phyloP scores from a whole-genome alignment of 2,797 vertebrate genomes.

The Catharus ustulatus region DNA sequence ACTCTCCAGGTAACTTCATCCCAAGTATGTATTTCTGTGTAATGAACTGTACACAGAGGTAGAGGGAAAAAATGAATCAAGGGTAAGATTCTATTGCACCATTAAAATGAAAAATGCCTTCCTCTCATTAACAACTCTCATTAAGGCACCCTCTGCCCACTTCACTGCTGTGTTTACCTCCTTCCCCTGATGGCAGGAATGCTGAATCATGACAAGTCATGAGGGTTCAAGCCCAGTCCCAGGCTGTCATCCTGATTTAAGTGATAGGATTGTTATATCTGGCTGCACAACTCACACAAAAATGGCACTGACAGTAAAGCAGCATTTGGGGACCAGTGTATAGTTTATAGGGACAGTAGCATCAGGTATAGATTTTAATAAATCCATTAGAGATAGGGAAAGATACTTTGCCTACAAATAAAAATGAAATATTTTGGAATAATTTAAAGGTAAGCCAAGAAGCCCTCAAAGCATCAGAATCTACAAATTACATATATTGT shows the following conservation, averaged over 20 bases:
- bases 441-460: not conserved
- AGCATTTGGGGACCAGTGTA: not conserved
- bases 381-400: not conserved
- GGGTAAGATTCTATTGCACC: not conserved
- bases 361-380: not conserved
- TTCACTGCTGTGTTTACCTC: not conserved
- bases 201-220: not conserved
- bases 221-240: not conserved
- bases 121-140: not conserved
- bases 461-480: not conserved
- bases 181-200: not conserved
- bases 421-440: not conserved
- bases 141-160: not conserved
- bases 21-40: not conserved
- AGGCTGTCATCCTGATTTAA: conserved; percentile 1
- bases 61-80: not conserved
- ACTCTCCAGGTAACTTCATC: not conserved
- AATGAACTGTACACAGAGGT: not conserved
- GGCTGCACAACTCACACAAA: conserved; percentile 23
- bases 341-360: not conserved
- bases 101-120: not conserved
- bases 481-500: not conserved
- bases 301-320: not conserved
- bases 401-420: not conserved
- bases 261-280: not conserved